These are phyloP conservation scores for Armadillidium nasatum DNA, from an alignment of 1,140 invertebrate genomes.

Conservation along the genomic window DNA sequence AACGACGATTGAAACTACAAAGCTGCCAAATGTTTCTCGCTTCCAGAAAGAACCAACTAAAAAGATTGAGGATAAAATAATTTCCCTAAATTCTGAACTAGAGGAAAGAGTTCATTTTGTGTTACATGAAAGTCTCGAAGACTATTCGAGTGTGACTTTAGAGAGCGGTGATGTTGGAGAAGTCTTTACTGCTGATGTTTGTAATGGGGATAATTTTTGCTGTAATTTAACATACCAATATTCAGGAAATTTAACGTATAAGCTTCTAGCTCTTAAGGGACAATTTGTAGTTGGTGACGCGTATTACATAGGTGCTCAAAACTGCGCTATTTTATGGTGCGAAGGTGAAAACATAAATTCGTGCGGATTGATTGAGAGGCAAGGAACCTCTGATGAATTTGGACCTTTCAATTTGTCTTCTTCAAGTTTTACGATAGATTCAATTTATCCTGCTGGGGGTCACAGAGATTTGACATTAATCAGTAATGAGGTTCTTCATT, in stretches of 20 bases:
- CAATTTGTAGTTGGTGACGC: not conserved
- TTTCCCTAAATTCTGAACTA: not conserved
- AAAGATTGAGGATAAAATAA: not conserved
- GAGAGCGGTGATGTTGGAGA: not conserved
- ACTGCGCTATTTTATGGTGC: not conserved
- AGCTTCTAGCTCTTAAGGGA: not conserved
- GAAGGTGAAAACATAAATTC: not conserved
- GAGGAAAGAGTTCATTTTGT: not conserved
- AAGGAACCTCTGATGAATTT: not conserved
- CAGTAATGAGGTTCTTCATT: not conserved
- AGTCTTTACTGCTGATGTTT: not conserved
- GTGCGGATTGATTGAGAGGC: not conserved
- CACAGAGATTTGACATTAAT: not conserved
- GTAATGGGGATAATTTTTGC: not conserved
- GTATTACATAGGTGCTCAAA: not conserved
- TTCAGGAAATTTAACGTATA: not conserved
- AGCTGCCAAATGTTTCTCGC: not conserved
- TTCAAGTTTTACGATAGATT: not conserved
- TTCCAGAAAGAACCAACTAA: too few species aligned
- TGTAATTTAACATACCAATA: not conserved
- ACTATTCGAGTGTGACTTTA: not conserved
- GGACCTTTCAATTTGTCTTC: not conserved
- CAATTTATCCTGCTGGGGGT: not conserved
- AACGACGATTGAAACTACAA: conserved; percentile 2
- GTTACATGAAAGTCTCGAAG: not conserved